These are phyloP conservation scores for Microcaecilia unicolor DNA, from an alignment of 2,797 vertebrate species.

Conservation along the genomic window DNA sequence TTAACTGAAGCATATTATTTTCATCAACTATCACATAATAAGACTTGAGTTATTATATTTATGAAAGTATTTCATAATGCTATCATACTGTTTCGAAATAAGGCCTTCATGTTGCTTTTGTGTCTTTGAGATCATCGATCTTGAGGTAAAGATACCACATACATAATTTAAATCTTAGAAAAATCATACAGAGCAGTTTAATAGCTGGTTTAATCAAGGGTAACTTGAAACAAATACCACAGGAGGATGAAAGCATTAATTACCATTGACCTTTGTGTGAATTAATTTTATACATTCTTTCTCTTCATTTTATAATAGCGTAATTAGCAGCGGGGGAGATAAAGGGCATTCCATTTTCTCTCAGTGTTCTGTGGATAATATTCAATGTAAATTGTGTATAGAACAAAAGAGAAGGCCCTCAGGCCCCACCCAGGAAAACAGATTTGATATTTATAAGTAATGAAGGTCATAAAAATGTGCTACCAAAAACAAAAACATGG, in stretches of 20 bases:
- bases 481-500: neutral
- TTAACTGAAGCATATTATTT: no score
- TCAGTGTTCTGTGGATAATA: constrained; percentile 5
- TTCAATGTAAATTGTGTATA: constrained; percentile 14
- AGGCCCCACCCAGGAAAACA: constrained; percentile 6
- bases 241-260: constrained; percentile 20
- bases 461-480: neutral
- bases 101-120: no score
- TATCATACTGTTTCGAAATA: no score
- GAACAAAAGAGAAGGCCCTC: neutral
- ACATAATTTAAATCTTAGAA: neutral
- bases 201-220: constrained; percentile 6
- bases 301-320: constrained; percentile 14
- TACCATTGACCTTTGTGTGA: constrained; percentile 28
- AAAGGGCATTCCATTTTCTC: constrained; percentile 17
- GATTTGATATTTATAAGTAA: neutral
- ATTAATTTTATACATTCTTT: constrained; percentile 22
- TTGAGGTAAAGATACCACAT: no score
- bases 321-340: constrained; percentile 19
- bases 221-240: constrained; percentile 14
- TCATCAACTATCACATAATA: no score
- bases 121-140: no score
- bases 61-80: no score
- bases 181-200: constrained; percentile 3
- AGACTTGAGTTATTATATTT: no score